phyloP scores from a whole-genome alignment of 2,113 vertebrate genomes.

The Anguilla rostrata region DNA sequence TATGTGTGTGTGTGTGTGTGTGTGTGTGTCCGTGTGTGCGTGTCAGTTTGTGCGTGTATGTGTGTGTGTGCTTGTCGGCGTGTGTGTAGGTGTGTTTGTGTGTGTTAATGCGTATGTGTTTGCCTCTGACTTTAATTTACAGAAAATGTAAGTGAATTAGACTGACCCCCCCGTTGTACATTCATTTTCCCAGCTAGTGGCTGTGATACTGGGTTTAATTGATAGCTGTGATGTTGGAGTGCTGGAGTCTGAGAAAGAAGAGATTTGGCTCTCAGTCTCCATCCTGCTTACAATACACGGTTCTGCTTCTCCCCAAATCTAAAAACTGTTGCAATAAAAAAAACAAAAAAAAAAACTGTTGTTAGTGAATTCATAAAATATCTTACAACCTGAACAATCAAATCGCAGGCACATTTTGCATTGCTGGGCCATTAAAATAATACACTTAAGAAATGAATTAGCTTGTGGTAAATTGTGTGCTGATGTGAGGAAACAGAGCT shows the following conservation, averaged over 20 bases:
- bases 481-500: too few relatives aligned
- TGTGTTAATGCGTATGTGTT: neutral
- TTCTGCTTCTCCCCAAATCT: neutral
- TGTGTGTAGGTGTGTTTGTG: neutral
- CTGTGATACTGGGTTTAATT: neutral
- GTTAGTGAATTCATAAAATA: neutral
- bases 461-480: too few relatives aligned
- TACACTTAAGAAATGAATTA: neutral
- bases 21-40: too few relatives aligned
- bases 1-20: too few relatives aligned
- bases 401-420: neutral
- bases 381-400: neutral
- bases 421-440: neutral
- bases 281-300: neutral
- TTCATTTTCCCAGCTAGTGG: neutral
- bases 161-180: neutral
- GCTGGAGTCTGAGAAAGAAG: neutral
- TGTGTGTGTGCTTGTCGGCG: neutral
- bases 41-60: too few relatives aligned
- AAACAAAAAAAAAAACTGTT: neutral
- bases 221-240: neutral
- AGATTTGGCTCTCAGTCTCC: neutral
- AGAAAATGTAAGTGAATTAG: conserved; percentile 10
- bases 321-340: neutral
- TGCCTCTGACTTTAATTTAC: neutral